Evolutionary conservation across 30 jellyfish, hydroid and myxozoan genomes (phyloP).

Genomic region (Pseudorhiza aurosa): DNA sequence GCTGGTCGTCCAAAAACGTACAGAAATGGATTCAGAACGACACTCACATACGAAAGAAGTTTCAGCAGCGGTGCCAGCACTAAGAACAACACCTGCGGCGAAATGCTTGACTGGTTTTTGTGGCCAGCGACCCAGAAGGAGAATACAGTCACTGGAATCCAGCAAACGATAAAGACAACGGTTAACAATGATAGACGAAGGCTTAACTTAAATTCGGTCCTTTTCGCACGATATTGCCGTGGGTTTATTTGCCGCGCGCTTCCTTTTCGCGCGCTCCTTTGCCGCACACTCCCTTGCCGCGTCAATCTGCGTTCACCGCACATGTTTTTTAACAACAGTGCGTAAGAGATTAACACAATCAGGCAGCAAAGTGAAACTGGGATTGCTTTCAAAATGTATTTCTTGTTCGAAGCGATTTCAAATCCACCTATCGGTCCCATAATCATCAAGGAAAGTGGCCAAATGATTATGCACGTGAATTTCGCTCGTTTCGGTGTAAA

Average conservation of each 20-base stretch:
- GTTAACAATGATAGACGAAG: conserved; percentile 29
- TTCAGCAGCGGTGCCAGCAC: background rate
- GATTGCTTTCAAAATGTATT: conserved; percentile 19
- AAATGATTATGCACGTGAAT: conserved; percentile 17
- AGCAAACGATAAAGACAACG: conserved; percentile 19
- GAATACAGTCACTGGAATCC: conserved; percentile 43
- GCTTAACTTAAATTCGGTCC: conserved; percentile 15
- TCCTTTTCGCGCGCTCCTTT: no score
- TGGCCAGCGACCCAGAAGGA: conserved; percentile 15
- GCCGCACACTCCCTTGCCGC: no score
- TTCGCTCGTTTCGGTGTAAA: background rate
- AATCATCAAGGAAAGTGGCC: conserved; percentile 13
- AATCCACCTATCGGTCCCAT: conserved; percentile 14
- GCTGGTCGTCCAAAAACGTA: conserved; percentile 51
- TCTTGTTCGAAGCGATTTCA: background rate
- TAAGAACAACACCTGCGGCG: background rate
- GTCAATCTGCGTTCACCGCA: background rate
- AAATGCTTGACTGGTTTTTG: background rate
- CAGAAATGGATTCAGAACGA: conserved; percentile 34
- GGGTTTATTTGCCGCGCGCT: no score
- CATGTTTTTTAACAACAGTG: background rate
- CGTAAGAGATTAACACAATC: conserved; percentile 4
- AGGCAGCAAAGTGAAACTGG: conserved; percentile 22
- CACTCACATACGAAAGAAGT: conserved; percentile 18
- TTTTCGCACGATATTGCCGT: background rate